A percentile compares a stretch with the other conserved stretches of the same genome.
These are phyloP conservation scores for Cercopithecus mona DNA, from an alignment of 2,113 vertebrate genomes.

Conservation along the genomic window DNA sequence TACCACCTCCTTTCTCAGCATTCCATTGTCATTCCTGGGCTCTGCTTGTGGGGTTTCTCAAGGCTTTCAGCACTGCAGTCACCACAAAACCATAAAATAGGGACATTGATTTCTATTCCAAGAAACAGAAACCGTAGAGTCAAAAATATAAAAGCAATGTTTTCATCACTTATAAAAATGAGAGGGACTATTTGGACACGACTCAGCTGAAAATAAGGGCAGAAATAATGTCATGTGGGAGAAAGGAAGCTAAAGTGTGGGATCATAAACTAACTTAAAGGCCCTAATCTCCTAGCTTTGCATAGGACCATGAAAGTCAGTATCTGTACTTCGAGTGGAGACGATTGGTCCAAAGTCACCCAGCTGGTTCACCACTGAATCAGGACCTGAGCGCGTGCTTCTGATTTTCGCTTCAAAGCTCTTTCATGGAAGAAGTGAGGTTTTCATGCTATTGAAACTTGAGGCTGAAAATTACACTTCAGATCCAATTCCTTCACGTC, in stretches of 20 bases:
- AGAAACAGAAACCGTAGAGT: not conserved
- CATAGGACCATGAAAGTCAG: not conserved
- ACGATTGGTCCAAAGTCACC: not conserved
- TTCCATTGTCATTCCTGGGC: not conserved
- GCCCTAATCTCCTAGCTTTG: not conserved
- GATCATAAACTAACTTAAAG: not conserved
- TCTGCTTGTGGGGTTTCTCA: not conserved
- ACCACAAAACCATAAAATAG: not conserved
- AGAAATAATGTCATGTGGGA: not conserved
- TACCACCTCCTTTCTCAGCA: not conserved
- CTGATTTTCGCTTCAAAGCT: not conserved
- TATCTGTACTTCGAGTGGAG: not conserved
- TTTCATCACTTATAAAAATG: not conserved
- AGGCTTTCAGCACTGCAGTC: not conserved
- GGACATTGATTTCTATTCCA: not conserved
- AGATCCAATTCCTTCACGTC: slow-evolving; percentile 68
- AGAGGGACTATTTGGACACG: not conserved
- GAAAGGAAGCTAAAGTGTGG: not conserved
- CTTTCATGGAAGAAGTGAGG: not conserved
- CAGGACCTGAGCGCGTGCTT: not conserved
- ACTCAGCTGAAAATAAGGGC: not conserved
- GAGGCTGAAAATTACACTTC: slow-evolving; percentile 64
- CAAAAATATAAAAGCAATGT: not conserved
- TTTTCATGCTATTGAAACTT: not conserved
- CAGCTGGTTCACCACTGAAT: not conserved